These are phyloP conservation scores for Metalampra italica DNA, from an alignment of 2,888 invertebrate species.

Conservation along the genomic window DNA sequence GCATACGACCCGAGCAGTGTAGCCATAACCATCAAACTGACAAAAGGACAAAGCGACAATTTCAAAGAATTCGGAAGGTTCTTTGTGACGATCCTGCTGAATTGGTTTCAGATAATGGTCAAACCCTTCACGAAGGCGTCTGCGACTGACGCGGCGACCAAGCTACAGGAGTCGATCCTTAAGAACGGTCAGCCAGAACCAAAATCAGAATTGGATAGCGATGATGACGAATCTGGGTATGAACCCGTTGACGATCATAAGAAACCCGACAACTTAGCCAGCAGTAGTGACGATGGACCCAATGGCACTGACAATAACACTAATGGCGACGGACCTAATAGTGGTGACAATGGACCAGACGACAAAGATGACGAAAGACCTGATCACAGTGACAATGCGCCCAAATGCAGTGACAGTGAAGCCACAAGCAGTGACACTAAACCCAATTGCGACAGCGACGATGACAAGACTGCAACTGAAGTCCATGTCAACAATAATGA, in stretches of 20 bases:
- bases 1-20: slow-evolving; percentile 26
- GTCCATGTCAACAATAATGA: no score
- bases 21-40: slow-evolving; percentile 23
- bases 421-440: slow-evolving; percentile 10
- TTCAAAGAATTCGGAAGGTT: slow-evolving; percentile 51
- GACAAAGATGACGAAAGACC: neutral
- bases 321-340: no score
- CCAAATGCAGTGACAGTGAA: slow-evolving; percentile 13
- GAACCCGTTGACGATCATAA: neutral
- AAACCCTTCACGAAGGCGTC: slow-evolving; percentile 25
- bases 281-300: slow-evolving; percentile 12
- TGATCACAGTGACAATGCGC: slow-evolving; percentile 11
- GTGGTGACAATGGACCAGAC: no score
- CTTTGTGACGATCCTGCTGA: slow-evolving; percentile 32
- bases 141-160: slow-evolving; percentile 17
- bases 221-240: neutral
- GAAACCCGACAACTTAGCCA: neutral
- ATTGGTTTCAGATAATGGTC: slow-evolving; percentile 38
- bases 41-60: slow-evolving; percentile 28
- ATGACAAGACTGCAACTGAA: neutral
- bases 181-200: slow-evolving; percentile 5
- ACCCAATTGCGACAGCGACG: neutral
- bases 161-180: neutral
- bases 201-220: neutral
- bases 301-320: slow-evolving; percentile 19